Evolutionary conservation across 2,113 vertebrate species (phyloP), one percentile per base, ranked within the genome.

Genomic region (Sclerurus mexicanus): DNA sequence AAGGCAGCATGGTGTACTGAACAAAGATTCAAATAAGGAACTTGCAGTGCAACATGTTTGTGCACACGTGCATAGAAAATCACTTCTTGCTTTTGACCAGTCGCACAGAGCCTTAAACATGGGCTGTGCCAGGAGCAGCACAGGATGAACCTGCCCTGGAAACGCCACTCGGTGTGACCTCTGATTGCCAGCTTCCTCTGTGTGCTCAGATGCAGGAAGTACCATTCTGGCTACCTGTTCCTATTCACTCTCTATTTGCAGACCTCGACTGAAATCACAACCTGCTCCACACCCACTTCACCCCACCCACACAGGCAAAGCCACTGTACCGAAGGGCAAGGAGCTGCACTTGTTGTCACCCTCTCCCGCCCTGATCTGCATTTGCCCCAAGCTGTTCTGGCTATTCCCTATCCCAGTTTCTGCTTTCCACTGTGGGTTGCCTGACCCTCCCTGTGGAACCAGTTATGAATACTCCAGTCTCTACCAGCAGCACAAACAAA

Each of bases 371-470:
- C 2, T 7, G 2, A 69, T 46, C 74, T 42, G 37, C 68, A 42
- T 81, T 25, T 33, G 13, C 50, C 84, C 74, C 71, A 73, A 37
- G 74, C 60, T 37, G 60, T 27, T 89, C 79, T 63, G 79, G 81
- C 81, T 93, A 91, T 88, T 97, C 93, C 89, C 93, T 75, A 42
- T 85, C 96, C 95, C 93, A 73, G 90, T 95, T 96, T 94, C 72
- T 97, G 85, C 96, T 97, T 97, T 96, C 95, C 95, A 69, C 89
- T 46, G 59, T 63, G 88, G 80, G 87, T 82, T 96, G 72, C 81
- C 62, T 56, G 68, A 92, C 63, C 63, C 77, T 95, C 96, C 90
- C 90, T 37, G 4, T 60, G 87, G 97, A 95, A 71, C 44, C 12
- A 2, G 58, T 96, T 94, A 95, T 96, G 96, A 97, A 96, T 91